Percentiles rank a stretch among this genome's conserved stretches.
These are phyloP conservation scores for Corynorhinus townsendii DNA, from an alignment of 2,113 vertebrate species.

Conservation along the genomic window DNA sequence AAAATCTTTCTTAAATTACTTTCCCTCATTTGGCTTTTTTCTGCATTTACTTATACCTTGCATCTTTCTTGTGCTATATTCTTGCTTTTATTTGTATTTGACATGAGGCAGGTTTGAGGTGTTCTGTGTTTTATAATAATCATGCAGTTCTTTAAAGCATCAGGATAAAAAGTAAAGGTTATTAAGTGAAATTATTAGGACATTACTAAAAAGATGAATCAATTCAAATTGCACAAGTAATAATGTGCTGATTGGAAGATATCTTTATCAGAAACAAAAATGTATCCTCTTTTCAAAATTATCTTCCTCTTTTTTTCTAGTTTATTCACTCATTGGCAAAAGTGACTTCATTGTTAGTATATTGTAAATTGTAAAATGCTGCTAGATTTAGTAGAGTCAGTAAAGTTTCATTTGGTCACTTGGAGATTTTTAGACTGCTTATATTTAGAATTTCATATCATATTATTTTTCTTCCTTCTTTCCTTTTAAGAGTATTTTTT, in stretches of 20 bases:
- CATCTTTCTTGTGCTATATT: constrained; percentile 42
- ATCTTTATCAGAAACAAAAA: background rate
- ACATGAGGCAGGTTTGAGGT: background rate
- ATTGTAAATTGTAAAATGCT: constrained; percentile 73
- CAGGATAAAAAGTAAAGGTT: background rate
- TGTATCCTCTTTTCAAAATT: background rate
- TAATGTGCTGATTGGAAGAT: constrained; percentile 21
- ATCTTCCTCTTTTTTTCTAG: background rate
- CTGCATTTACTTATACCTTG: constrained; percentile 52
- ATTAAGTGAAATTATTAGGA: constrained; percentile 25
- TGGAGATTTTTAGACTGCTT: constrained; percentile 60
- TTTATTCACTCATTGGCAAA: constrained; percentile 19
- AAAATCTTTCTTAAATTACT: constrained; percentile 39
- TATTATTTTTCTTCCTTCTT: background rate
- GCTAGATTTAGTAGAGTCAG: constrained; percentile 67
- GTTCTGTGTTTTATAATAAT: constrained; percentile 8
- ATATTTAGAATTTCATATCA: constrained; percentile 25
- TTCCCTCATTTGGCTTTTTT: constrained; percentile 33
- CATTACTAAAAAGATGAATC: constrained; percentile 27
- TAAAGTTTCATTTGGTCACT: constrained; percentile 51
- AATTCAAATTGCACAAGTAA: background rate
- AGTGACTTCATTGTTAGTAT: background rate
- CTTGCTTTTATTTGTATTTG: constrained; percentile 54
- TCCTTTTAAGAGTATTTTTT: constrained; percentile 9
- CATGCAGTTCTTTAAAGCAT: background rate